Base-by-base conservation (phyloP, 1,140 invertebrate species). In the Conopomorpha cramerella region DNA sequence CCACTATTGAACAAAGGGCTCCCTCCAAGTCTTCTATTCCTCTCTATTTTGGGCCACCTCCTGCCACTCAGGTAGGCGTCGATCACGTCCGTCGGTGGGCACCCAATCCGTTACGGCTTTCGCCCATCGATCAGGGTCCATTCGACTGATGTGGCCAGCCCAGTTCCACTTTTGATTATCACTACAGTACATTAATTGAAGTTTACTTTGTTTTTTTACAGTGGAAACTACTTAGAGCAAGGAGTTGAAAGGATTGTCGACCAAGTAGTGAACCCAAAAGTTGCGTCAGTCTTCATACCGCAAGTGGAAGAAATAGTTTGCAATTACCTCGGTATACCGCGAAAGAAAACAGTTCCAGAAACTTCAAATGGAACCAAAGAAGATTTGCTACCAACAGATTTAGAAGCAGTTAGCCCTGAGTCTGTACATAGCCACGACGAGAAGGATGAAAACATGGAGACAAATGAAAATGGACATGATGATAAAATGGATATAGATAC, bases 181-280 rank as follows among this genome's bases (percentile, higher is more conserved):
- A n/a, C n/a, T n/a, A n/a, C n/a, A n/a, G n/a, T n/a, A n/a, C n/a
- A n/a, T n/a, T n/a, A n/a, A n/a, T n/a, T n/a, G n/a, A n/a, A n/a
- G n/a, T n/a, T n/a, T n/a, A n/a, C n/a, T n/a, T n/a, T n/a, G n/a
- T n/a, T n/a, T 13, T 23, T 12, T 78, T 81, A 29, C 70, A 93
- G 91, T 53, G 87, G 88, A 41, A 88, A 88, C 29, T 90, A 91
- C 70, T 70, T 94, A 41, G 85, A 89, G 42, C 85, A 84, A 39
- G 94, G 94, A 13, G 89, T 96, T 2, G 93, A 96, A 63, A 83
- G 93, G 46, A 94, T 98, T 41, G 92, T 96, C 0, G 93, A 96
- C 67, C 94, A 97, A 81, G 92, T 96, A 0, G 92, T 97, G 0
- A 94, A 95, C 72, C 92, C 93, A 2, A 96, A 96, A 80, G 88